Evolutionary conservation across 2,797 vertebrate species (phyloP).

Genomic region (Discoglossus pictus): DNA sequence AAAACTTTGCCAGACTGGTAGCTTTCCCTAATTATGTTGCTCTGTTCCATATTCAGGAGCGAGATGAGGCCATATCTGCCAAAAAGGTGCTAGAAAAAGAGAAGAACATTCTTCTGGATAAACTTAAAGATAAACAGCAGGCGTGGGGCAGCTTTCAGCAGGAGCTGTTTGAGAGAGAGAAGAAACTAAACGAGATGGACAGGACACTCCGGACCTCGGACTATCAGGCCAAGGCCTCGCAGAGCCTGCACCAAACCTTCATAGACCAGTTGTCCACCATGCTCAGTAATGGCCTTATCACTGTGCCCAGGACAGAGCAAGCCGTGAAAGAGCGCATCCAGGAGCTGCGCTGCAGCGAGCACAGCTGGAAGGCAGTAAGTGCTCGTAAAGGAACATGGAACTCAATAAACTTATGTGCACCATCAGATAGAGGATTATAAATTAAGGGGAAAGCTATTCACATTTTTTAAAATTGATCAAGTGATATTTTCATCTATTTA

Average conservation of each 20-base stretch:
- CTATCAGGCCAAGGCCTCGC: constrained; percentile 42
- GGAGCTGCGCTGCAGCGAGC: constrained; percentile 48
- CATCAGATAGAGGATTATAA: no score
- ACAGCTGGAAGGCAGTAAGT: constrained; percentile 55
- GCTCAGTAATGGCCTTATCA: constrained; percentile 45
- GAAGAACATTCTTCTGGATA: constrained; percentile 47
- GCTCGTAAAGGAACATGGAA: neutral
- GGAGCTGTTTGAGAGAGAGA: constrained; percentile 48
- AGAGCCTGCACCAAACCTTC: constrained; percentile 47
- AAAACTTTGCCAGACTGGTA: no score
- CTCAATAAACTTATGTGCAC: no score
- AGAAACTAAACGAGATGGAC: constrained; percentile 15
- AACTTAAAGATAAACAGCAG: constrained; percentile 52
- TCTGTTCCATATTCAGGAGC: no score
- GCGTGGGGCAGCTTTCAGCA: constrained; percentile 53
- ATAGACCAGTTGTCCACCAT: constrained; percentile 48
- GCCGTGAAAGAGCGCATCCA: constrained; percentile 38
- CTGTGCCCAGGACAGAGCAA: constrained; percentile 45
- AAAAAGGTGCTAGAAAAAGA: constrained; percentile 50
- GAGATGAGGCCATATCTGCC: constrained; percentile 40
- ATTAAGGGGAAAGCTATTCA: no score
- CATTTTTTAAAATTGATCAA: no score
- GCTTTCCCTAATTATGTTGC: no score
- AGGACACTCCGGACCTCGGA: constrained; percentile 38
- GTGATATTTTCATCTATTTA: no score